Evolutionary conservation across 1,140 invertebrate species (phyloP), one percentile per base, ranked within the genome.

Genomic region (Homalodisca vitripennis): DNA sequence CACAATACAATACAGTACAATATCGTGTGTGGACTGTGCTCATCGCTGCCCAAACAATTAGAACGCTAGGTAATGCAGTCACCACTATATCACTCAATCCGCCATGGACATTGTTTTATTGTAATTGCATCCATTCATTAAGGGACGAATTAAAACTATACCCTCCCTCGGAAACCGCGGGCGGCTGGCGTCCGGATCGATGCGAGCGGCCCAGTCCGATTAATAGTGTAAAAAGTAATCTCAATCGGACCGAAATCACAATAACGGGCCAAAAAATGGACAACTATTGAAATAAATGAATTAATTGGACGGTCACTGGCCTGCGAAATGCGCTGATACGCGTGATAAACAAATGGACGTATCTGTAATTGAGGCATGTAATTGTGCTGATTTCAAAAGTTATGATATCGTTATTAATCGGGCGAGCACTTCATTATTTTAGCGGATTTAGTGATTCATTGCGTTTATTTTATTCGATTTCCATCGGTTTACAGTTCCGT

Each of bases 81-180:
- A 22, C 48, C 48, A 51, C 48, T 51, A 60, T 27, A 60, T 60
- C 55, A 60, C 24, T 60, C 55, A 60, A 60, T 60, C 55, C 55
- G 29, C 48, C 22, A 13, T 22, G 55, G 14, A 60, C 55, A 60
- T 60, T 60, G 55, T 60, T 60, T 51, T 60, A 60, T 60, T 60
- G 55, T 60, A 60, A 60, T 60, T 60, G 55, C 55, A 30, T 60
- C 27, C 55, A 60, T 60, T 60, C 27, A 60, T 60, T 60, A 60
- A 27, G 24, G 55, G 55, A 60, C 55, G 55, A 60, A 60, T 60
- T 60, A 60, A 60, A 60, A 60, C 55, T 60, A 60, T 30, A 60
- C 55, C 29, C 27, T 24, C 55, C 55, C 24, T 26, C 26, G 10
- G 6, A 6, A 41, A 41, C 6, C 34, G 17, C 34, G 34, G 6